Evolutionary conservation across 2,888 invertebrate genomes (phyloP).

Genomic region (Rhopalosiphum nymphaeae): DNA sequence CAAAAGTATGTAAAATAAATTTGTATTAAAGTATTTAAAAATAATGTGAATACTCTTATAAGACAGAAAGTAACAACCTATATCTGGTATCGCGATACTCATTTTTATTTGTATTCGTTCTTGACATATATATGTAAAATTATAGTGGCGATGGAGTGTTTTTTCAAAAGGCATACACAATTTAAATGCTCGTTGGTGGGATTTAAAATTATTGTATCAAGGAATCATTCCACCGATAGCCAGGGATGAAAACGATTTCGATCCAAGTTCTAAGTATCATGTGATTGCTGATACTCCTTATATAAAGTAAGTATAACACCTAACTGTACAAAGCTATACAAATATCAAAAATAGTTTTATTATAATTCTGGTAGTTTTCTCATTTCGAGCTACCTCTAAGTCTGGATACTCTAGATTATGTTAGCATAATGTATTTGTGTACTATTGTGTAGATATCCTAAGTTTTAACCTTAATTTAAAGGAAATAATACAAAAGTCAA

Average conservation of each 20-base stretch:
- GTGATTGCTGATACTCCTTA: conserved; percentile 79
- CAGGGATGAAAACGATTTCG: conserved; percentile 82
- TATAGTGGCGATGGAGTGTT: conserved; percentile 84
- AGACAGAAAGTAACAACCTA: no score
- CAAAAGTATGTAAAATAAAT: no score
- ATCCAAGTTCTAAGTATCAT: conserved; percentile 87
- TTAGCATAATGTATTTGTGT: neutral
- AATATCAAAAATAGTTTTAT: neutral
- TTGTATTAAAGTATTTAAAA: no score
- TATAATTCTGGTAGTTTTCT: neutral
- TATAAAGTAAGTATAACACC: conserved; percentile 70
- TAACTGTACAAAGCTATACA: neutral
- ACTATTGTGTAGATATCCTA: neutral
- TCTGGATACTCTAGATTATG: neutral
- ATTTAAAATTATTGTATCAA: conserved; percentile 78
- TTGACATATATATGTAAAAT: neutral
- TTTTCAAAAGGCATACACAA: conserved; percentile 81
- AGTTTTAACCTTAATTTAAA: neutral
- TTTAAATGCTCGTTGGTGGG: conserved; percentile 85
- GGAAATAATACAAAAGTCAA: neutral
- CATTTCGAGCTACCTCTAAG: neutral
- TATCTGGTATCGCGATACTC: neutral
- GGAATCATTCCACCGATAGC: conserved; percentile 81
- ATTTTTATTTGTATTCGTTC: neutral
- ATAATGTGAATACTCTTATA: no score